Evolutionary conservation across 2,888 invertebrate species (phyloP).

Genomic region (Coleophora flavipennella): DNA sequence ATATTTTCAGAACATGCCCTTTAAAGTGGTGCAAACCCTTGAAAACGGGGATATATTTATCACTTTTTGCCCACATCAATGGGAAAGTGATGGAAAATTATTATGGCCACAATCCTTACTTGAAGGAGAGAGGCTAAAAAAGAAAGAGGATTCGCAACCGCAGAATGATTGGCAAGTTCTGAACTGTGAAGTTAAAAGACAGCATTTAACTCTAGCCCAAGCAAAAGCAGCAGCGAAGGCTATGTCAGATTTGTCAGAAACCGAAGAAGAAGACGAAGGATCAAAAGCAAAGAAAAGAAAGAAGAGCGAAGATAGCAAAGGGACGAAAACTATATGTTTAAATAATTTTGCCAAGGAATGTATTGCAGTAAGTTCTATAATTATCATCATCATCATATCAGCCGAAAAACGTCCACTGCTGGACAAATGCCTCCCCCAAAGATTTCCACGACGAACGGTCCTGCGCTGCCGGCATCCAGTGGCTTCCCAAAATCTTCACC

Average conservation of each 20-base stretch:
- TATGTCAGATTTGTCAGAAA: constrained; percentile 4
- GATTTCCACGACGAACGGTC: too few relatives aligned
- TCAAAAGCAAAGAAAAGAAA: constrained; percentile 1
- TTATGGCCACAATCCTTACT: constrained; percentile 2
- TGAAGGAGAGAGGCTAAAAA: constrained; percentile 5
- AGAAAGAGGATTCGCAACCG: constrained; percentile 4
- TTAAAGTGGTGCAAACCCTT: constrained; percentile 2
- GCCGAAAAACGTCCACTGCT: too few relatives aligned
- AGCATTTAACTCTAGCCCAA: constrained; percentile 4
- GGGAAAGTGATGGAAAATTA: not conserved
- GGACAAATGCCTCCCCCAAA: too few relatives aligned
- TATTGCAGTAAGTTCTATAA: constrained; percentile 2
- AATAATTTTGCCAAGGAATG: not conserved
- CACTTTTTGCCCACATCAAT: constrained; percentile 1
- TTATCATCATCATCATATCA: too few relatives aligned
- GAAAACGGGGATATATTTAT: constrained; percentile 1
- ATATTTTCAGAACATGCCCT: constrained; percentile 2
- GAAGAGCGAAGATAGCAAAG: not conserved
- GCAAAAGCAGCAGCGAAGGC: constrained; percentile 3
- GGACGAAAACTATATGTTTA: constrained; percentile 1
- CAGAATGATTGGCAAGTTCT: constrained; percentile 3
- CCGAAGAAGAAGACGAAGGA: constrained; percentile 1
- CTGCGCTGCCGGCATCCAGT: too few relatives aligned
- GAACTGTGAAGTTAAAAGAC: constrained; percentile 4
- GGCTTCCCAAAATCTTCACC: too few relatives aligned